These are phyloP conservation scores for Dermatemys mawii DNA, from an alignment of 2,113 vertebrate species.

Conservation along the genomic window DNA sequence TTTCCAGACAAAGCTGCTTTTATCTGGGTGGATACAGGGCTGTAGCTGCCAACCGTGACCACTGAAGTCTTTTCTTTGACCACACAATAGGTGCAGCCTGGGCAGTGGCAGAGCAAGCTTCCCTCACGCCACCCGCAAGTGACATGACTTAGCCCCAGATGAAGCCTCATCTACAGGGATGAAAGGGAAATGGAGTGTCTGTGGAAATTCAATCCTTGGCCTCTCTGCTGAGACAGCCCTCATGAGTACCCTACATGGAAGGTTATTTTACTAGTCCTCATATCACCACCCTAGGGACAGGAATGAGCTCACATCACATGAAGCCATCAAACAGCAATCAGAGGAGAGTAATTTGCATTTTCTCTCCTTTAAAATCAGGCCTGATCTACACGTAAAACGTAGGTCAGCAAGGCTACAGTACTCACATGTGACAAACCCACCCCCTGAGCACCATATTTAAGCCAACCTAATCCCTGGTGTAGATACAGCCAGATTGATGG, in stretches of 20 bases:
- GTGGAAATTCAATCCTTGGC: not conserved
- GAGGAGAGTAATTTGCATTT: not conserved
- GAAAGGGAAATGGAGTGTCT: not conserved
- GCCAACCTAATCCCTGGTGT: not conserved
- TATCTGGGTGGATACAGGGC: not conserved
- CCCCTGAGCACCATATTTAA: not conserved
- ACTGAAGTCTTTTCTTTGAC: not conserved
- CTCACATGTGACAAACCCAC: not conserved
- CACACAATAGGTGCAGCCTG: not conserved
- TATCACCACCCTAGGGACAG: not conserved
- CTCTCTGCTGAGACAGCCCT: not conserved
- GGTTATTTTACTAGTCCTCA: not conserved
- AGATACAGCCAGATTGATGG: not conserved
- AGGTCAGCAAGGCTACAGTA: not conserved
- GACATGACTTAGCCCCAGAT: rapidly evolving
- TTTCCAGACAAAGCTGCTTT: not conserved
- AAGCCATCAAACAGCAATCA: not conserved
- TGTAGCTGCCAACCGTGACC: rapidly evolving
- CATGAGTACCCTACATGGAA: not conserved
- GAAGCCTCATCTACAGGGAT: not conserved
- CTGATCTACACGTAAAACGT: not conserved
- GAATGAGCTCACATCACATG: not conserved
- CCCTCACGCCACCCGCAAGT: not conserved
- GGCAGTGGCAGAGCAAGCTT: not conserved
- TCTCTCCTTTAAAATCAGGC: not conserved